A percentile compares a stretch with the other conserved stretches of the same genome.
Evolutionary conservation across 2,113 vertebrate genomes (phyloP).

Genomic region (Neomonachus schauinslandi): DNA sequence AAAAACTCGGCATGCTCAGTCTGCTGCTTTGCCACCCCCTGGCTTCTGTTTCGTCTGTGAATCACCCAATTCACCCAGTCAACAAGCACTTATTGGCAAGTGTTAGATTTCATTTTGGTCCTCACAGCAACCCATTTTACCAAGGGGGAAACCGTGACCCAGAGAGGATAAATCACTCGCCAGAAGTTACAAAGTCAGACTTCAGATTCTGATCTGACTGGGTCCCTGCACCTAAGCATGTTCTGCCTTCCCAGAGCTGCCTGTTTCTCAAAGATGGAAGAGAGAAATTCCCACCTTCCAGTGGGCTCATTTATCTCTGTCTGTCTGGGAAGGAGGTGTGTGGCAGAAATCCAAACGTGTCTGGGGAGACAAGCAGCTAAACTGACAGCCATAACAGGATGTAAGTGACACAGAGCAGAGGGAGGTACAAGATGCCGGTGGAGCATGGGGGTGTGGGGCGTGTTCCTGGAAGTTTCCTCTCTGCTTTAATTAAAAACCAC

Average conservation of each 20-base stretch:
- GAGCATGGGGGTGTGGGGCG: neutral
- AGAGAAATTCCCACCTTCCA: neutral
- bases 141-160: neutral
- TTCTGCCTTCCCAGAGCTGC: neutral
- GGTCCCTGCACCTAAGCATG: neutral
- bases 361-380: neutral
- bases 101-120: neutral
- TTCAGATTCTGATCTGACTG: neutral
- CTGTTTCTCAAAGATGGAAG: neutral
- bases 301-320: neutral
- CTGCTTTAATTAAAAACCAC: neutral
- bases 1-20: neutral
- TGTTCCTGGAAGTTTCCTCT: neutral
- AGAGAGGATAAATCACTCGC: neutral
- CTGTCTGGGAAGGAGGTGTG: neutral
- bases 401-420: rapidly evolving
- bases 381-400: neutral
- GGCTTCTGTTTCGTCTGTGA: neutral
- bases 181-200: neutral
- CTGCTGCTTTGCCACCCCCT: neutral
- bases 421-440: neutral
- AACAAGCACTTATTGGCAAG: neutral
- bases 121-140: neutral
- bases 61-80: neutral
- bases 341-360: neutral